Base-by-base conservation (phyloP, 2,113 vertebrate species). In the Bettongia penicillata region DNA sequence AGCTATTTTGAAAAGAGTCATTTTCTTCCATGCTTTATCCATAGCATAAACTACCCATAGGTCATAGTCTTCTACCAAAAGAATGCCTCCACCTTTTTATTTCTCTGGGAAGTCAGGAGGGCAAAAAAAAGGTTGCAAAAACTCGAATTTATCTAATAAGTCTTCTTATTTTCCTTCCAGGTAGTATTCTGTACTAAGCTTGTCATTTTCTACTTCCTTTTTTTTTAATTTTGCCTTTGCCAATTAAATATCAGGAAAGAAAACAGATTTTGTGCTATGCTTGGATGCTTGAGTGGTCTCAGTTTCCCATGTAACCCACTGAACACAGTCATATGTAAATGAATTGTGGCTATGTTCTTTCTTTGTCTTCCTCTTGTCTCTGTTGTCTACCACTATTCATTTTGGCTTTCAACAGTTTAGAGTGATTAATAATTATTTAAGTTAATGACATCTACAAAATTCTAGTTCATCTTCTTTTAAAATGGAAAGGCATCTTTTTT, bases 381-480 rank as follows among this genome's bases (percentile, higher is more conserved):
- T 61, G 47, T 49, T 93, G 51, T 43, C 51, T 68, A n/a, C 48
- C 48, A 49, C 52, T 53, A 24, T 53, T 53, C 51, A n/a, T 90
- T 26, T n/a, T 92, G 52, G 25, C 10, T 96, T 93, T 53, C 28
- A 93, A 53, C 92, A 90, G 50, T n/a, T 52, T 51, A 91, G 68
- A 84, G 68, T 84, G n/a, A 84, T 55, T 24, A 3, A 55, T 51
- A n/a, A n/a, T n/a, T n/a, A 37, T 23, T 68, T 22, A 94, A 93
- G 8, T 8, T 16, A 3, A 25, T 51, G 14, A 0, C 14, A 37
- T 50, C 3, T 31, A 43, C 3, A 53, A 48, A 28, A 51, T 57
- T 50, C 22, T 92, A 57, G 84, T 19, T 84, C n/a, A 43, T 84
- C n/a, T 43, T 84, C 68, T 43, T 84, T 43, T 43, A 84, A 84